Base-by-base conservation (phyloP, 2,888 invertebrate genomes). In the Pseudococcus viburni region DNA sequence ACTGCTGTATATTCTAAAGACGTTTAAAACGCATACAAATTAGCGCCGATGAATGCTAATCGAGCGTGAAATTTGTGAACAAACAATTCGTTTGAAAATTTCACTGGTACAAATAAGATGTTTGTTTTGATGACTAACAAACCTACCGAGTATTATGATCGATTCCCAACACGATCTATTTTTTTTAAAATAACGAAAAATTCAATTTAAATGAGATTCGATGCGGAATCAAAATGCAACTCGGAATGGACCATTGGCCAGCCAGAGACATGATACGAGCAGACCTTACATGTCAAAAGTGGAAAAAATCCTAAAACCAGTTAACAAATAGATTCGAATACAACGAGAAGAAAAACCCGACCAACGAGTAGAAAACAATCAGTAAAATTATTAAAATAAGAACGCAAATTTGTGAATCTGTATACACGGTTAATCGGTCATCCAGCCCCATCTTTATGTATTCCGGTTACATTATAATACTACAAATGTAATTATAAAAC, bases 401-500 rank as follows among this genome's bases (percentile, higher is more conserved):
- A 83, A 83, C 80, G 80, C 80, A 22, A 83, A 83, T 83, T 83
- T 83, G 80, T 83, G 19, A 83, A 83, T 83, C 39, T 83, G 42
- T 83, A 46, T 77, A 77, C 39, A 77, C 80, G 80, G 80, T 46
- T 83, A 83, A 83, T 83, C 80, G 80, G 80, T 83, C 80, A 83
- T 83, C 19, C 80, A 39, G 46, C 46, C 33, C 46, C 46, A 46
- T 83, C 80, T 73, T 33, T 83, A 83, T 83, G 46, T 46, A 83
- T 83, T 83, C 80, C 80, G 80, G 80, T 83, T 83, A 83, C 80
- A 83, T 83, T 83, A 46, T 33, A 83, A 46, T 83, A 83, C 17
- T 83, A 83, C 80, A 83, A 83, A 83, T 46, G 80, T 83, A 83
- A 83, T 83, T 83, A 83, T 83, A 83, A 83, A 83, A 83, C 80